A percentile compares a stretch with the other conserved stretches of the same genome.
phyloP scores from a whole-genome alignment of 1,140 invertebrate genomes.

The Cydia splendana region DNA sequence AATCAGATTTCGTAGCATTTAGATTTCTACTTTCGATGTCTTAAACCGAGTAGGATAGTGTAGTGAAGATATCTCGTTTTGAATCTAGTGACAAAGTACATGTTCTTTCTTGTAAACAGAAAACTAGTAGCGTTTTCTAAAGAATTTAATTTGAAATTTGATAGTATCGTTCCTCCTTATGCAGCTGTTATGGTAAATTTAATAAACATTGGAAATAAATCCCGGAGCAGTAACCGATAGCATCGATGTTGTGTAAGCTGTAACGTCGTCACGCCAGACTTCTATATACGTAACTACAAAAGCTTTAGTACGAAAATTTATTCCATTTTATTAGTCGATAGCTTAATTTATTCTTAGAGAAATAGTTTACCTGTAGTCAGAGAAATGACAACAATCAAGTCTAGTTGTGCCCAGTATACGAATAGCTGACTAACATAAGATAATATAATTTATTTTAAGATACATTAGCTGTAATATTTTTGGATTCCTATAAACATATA shows the following conservation, averaged over 20 bases:
- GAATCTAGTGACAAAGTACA: conserved; percentile 8
- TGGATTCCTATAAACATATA: conserved; percentile 80
- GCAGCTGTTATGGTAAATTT: conserved; percentile 22
- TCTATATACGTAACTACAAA: conserved; percentile 76
- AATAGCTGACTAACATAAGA: conserved; percentile 76
- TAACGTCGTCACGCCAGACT: conserved; percentile 50
- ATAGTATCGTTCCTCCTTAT: conserved; percentile 14
- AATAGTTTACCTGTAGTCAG: conserved; percentile 77
- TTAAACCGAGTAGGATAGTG: conserved; percentile 19
- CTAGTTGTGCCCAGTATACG: conserved; percentile 80
- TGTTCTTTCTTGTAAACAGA: conserved; percentile 20
- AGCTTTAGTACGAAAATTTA: conserved; percentile 76
- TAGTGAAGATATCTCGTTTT: conserved; percentile 24
- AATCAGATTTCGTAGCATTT: conserved; percentile 15
- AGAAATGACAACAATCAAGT: conserved; percentile 77
- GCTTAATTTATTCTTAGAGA: conserved; percentile 77
- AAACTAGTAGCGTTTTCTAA: conserved; percentile 30
- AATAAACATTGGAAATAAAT: conserved; percentile 30
- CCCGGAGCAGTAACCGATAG: background rate
- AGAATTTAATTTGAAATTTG: conserved; percentile 27
- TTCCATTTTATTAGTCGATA: conserved; percentile 78
- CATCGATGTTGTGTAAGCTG: background rate
- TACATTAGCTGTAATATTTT: conserved; percentile 78
- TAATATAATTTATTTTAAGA: conserved; percentile 79
- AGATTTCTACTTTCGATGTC: conserved; percentile 21